Evolutionary conservation across 23 tunicate species (phyloP).

Genomic region (Styela plicata): DNA sequence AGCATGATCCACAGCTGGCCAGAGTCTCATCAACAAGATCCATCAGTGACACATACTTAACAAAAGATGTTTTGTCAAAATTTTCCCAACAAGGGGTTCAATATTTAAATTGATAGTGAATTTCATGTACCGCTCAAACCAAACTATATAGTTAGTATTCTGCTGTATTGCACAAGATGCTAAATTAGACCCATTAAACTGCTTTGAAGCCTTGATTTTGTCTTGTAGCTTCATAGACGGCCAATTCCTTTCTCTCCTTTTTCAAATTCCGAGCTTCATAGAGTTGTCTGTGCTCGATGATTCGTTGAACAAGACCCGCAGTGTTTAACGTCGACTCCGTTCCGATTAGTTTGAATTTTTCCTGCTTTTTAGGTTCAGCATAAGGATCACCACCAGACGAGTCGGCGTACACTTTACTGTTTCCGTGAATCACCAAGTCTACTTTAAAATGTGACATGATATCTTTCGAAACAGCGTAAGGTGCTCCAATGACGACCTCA

Average conservation of each 20-base stretch:
- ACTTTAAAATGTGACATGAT: slow-evolving; percentile 81
- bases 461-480: slow-evolving; percentile 58
- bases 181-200: too few species aligned
- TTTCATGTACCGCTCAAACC: too few species aligned
- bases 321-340: slow-evolving; percentile 55
- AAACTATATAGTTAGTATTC: too few species aligned
- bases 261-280: slow-evolving; percentile 49
- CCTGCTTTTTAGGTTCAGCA: slow-evolving; percentile 40
- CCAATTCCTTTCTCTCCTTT: slow-evolving; percentile 60
- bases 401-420: slow-evolving; percentile 51
- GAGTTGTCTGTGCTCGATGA: slow-evolving; percentile 61
- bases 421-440: slow-evolving; percentile 74
- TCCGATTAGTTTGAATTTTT: slow-evolving; percentile 44
- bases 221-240: slow-evolving; percentile 38
- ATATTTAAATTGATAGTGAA: too few species aligned
- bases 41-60: too few species aligned
- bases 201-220: slow-evolving; percentile 25
- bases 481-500: slow-evolving; percentile 98
- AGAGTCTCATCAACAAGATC: too few species aligned
- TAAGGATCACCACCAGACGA: slow-evolving; percentile 73
- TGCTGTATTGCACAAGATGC: too few species aligned
- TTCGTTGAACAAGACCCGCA: slow-evolving; percentile 54
- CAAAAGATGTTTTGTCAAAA: too few species aligned
- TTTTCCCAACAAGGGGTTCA: too few species aligned
- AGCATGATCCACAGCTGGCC: too few species aligned